Conservation (phyloP, 2,797 vertebrate species). For the Acanthurus leucopareius region DNA sequence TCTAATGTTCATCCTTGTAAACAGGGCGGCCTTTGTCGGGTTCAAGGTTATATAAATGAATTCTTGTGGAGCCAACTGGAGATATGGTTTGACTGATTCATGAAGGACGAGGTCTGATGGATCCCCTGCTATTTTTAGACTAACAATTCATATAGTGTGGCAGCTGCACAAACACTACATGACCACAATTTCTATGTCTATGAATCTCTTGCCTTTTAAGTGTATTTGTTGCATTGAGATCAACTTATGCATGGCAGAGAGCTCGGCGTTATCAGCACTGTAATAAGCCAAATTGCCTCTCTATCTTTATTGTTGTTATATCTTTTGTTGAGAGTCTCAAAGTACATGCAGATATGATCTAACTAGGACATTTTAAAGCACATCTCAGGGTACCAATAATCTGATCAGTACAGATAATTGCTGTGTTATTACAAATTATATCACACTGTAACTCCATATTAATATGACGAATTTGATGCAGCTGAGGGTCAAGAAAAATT, state of each 20-base stretch:
- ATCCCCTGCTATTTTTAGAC: constrained; percentile 32
- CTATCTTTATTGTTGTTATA: constrained; percentile 80
- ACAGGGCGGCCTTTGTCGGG: neutral
- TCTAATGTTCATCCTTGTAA: neutral
- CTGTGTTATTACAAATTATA: constrained; percentile 25
- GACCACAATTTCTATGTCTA: constrained; percentile 7
- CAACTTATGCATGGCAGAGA: constrained; percentile 20
- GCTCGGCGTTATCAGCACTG: constrained; percentile 44
- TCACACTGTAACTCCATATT: constrained; percentile 4
- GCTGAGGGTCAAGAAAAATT: neutral
- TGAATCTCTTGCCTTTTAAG: neutral
- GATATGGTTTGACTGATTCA: constrained; percentile 10
- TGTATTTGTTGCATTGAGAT: constrained; percentile 47
- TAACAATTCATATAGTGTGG: neutral
- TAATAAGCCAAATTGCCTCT: constrained; percentile 51
- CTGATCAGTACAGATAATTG: constrained; percentile 38
- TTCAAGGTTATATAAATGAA: constrained; percentile 5
- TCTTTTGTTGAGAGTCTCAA: constrained; percentile 72
- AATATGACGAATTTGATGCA: neutral
- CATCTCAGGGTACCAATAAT: constrained; percentile 55
- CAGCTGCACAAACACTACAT: constrained; percentile 4
- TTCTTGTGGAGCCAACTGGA: neutral
- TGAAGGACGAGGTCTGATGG: neutral
- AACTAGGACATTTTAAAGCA: constrained; percentile 43
- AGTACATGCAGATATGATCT: constrained; percentile 71